Percentiles rank a stretch among this genome's conserved stretches.
Evolutionary conservation across 2,113 vertebrate species (phyloP).

Genomic region (Odontesthes bonariensis): DNA sequence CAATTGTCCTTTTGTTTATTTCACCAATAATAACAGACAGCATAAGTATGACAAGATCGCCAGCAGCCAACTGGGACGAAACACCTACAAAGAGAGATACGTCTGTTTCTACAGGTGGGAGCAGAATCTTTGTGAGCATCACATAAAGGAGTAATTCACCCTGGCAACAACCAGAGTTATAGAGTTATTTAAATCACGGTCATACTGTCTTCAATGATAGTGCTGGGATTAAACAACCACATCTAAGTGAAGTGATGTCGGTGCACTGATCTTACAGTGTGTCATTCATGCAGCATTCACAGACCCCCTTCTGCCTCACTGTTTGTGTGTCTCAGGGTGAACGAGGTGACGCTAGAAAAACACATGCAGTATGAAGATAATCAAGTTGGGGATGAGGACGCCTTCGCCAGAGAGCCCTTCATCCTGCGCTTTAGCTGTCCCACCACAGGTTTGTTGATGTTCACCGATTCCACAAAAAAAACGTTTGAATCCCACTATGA

Average conservation of each 20-base stretch:
- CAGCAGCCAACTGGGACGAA: slow-evolving; percentile 61
- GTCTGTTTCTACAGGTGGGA: slow-evolving; percentile 75
- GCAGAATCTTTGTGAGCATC: not conserved
- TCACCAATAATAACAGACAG: not conserved
- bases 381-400: slow-evolving; percentile 69
- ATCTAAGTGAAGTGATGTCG: too few species aligned
- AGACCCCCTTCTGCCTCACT: fast-evolving
- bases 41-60: slow-evolving; percentile 33
- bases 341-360: slow-evolving; percentile 36
- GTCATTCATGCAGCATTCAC: not conserved
- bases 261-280: not conserved
- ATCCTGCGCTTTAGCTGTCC: slow-evolving; percentile 59
- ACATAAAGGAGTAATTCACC: not conserved
- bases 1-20: not conserved
- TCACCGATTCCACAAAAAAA: fast-evolving
- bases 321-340: slow-evolving; percentile 27
- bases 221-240: not conserved
- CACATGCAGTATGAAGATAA: slow-evolving; percentile 67
- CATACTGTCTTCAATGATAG: too few species aligned
- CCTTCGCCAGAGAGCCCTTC: slow-evolving; percentile 74
- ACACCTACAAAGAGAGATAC: slow-evolving; percentile 72
- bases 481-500: too few species aligned
- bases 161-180: not conserved
- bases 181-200: too few species aligned
- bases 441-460: slow-evolving; percentile 40